A percentile compares a stretch with the other conserved stretches of the same genome.
Evolutionary conservation across 1,140 invertebrate genomes (phyloP).

Genomic region (Dendrolimus punctatus): DNA sequence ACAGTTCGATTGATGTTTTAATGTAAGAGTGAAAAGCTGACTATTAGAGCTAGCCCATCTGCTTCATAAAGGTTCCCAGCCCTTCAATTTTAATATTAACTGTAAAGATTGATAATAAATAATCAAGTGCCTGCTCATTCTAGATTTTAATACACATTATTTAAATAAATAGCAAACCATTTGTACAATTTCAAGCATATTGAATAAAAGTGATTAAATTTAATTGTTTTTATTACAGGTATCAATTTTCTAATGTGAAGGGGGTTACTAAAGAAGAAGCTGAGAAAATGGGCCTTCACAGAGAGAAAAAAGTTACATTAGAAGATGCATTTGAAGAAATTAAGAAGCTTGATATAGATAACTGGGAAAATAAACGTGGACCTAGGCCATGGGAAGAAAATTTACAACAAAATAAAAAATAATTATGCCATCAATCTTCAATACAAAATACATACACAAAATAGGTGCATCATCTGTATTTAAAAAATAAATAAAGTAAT

Average conservation of each 20-base stretch:
- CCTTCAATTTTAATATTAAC: too few relatives aligned
- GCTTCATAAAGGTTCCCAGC: too few relatives aligned
- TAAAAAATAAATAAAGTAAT: too few relatives aligned
- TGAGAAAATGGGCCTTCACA: slow-evolving; percentile 78
- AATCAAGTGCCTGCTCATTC: too few relatives aligned
- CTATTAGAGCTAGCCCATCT: too few relatives aligned
- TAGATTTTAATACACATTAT: too few relatives aligned
- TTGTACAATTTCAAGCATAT: background rate
- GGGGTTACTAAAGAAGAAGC: slow-evolving; percentile 75
- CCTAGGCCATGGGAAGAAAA: slow-evolving; percentile 82
- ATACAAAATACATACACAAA: background rate
- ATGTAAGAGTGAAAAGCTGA: too few relatives aligned
- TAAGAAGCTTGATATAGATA: slow-evolving; percentile 80
- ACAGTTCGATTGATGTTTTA: too few relatives aligned
- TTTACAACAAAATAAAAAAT: slow-evolving; percentile 10
- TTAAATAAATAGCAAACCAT: too few relatives aligned
- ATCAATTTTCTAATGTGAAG: slow-evolving; percentile 77
- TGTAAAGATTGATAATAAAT: too few relatives aligned
- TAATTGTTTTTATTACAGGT: slow-evolving; percentile 64
- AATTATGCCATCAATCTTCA: slow-evolving; percentile 2
- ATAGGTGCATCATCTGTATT: too few relatives aligned
- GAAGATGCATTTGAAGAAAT: slow-evolving; percentile 83
- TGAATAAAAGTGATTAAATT: background rate
- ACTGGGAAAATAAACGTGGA: slow-evolving; percentile 86
- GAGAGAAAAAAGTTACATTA: slow-evolving; percentile 77